phyloP scores from a whole-genome alignment of 2,797 vertebrate species.

The Brachyalestes nurse region DNA sequence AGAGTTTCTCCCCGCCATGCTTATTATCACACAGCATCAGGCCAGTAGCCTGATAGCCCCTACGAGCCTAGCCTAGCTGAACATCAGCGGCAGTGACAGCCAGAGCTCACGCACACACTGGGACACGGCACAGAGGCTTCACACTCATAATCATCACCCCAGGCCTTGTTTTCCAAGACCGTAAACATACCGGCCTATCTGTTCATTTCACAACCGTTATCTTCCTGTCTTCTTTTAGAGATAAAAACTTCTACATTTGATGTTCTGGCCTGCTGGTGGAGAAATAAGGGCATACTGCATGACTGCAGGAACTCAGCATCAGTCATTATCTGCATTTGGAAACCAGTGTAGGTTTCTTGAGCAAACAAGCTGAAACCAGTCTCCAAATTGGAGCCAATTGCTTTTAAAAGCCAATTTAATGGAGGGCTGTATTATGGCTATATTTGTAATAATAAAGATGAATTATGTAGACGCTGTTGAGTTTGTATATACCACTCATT shows the following conservation, averaged over 20 bases:
- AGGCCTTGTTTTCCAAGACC: slow-evolving; percentile 36
- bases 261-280: not conserved
- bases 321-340: too few species aligned
- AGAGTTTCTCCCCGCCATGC: slow-evolving; percentile 24
- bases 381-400: not conserved
- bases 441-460: too few species aligned
- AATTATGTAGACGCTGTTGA: too few species aligned
- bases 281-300: not conserved
- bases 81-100: slow-evolving; percentile 30
- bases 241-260: not conserved
- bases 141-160: slow-evolving; percentile 34
- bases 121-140: slow-evolving; percentile 5
- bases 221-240: not conserved
- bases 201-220: slow-evolving; percentile 25
- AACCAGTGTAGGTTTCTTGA: not conserved
- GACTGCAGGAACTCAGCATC: not conserved
- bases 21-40: slow-evolving; percentile 42
- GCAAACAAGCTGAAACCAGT: not conserved
- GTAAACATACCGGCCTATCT: slow-evolving; percentile 41
- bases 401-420: not conserved
- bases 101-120: slow-evolving; percentile 14
- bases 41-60: slow-evolving; percentile 15
- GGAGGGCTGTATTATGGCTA: too few species aligned
- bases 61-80: slow-evolving; percentile 14
- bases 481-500: too few species aligned